phyloP scores from a whole-genome alignment of 2,797 vertebrate genomes.

The Gephyroberyx darwinii region DNA sequence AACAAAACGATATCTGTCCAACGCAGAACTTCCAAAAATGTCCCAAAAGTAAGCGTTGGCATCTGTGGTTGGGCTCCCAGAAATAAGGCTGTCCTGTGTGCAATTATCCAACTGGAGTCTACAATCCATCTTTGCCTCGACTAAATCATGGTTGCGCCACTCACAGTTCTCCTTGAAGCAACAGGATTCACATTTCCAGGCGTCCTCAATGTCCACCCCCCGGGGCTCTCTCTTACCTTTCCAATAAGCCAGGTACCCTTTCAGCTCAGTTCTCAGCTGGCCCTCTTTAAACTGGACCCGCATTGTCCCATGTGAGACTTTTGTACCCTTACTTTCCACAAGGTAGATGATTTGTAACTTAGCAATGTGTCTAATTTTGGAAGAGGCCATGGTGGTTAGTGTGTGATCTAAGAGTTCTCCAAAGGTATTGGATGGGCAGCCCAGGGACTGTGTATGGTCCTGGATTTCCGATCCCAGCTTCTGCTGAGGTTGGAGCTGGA shows the following conservation, averaged over 20 bases:
- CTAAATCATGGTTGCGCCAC: conserved; percentile 66
- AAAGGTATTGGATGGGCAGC: conserved; percentile 66
- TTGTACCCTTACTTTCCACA: conserved; percentile 32
- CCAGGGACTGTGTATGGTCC: conserved; percentile 61
- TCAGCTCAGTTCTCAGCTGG: conserved; percentile 62
- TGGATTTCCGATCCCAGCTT: conserved; percentile 68
- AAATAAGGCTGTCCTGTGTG: neutral
- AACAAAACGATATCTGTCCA: neutral
- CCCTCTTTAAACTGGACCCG: conserved; percentile 69
- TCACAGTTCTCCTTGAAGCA: conserved; percentile 74
- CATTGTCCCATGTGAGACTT: conserved; percentile 63
- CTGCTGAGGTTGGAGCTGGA: conserved; percentile 65
- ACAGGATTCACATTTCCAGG: conserved; percentile 81
- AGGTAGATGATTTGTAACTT: conserved; percentile 78
- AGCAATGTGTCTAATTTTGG: conserved; percentile 76
- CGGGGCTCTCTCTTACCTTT: conserved; percentile 76
- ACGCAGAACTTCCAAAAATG: neutral
- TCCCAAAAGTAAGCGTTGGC: neutral
- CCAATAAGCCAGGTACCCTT: conserved; percentile 77
- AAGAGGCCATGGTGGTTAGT: conserved; percentile 69
- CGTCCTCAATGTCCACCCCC: conserved; percentile 83
- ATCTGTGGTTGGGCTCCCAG: neutral
- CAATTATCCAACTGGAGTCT: conserved; percentile 20
- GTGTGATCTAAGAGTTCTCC: conserved; percentile 77
- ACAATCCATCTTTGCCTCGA: neutral